phyloP scores from a whole-genome alignment of 2,797 vertebrate species.

The Graptemys geographica region DNA sequence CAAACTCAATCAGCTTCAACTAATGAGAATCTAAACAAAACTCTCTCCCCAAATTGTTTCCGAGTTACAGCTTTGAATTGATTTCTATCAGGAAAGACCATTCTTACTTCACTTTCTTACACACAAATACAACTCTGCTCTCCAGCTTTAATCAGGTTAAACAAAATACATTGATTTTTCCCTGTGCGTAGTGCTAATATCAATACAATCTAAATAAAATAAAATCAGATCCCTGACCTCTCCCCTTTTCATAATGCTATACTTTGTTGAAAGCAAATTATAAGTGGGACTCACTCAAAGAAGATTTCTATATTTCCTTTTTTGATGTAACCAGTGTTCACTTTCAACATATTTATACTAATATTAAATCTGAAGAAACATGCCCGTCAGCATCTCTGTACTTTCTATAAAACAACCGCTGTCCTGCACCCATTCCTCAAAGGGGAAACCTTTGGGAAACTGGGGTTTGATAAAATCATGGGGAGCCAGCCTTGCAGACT shows the following conservation, averaged over 20 bases:
- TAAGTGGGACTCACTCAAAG: background rate
- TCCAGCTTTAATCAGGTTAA: conserved; percentile 10
- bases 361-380: background rate
- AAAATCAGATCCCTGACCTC: background rate
- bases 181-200: background rate
- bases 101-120: background rate
- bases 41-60: background rate
- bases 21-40: background rate
- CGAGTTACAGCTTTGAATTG: background rate
- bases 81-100: conserved; percentile 7
- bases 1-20: background rate
- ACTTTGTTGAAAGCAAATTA: conserved; percentile 8
- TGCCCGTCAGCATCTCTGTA: background rate
- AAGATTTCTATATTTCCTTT: background rate
- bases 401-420: too few relatives aligned
- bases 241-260: conserved; percentile 18
- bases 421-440: background rate
- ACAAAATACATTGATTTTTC: conserved; percentile 5
- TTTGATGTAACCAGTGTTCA: background rate
- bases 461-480: background rate
- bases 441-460: background rate
- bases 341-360: background rate
- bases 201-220: conserved; percentile 50
- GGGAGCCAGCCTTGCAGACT: background rate
- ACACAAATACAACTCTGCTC: background rate